phyloP scores from a whole-genome alignment of 1,140 invertebrate species.

The Penaeus vannamei region DNA sequence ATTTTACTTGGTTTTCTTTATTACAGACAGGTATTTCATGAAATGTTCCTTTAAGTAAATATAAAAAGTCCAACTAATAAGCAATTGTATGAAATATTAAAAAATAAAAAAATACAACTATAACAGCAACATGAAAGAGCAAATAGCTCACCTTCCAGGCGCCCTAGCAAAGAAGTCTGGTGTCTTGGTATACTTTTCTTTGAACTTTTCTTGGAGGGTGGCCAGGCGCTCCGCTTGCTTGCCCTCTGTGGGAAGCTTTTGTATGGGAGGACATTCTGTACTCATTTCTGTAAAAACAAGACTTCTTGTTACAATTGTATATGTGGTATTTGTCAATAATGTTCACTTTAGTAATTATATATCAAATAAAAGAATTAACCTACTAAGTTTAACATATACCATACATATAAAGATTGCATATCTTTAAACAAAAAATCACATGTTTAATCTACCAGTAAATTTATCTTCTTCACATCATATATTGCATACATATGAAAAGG shows the following conservation, averaged over 20 bases:
- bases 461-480: no score
- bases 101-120: no score
- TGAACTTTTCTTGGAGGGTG: constrained; percentile 44
- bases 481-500: no score
- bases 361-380: neutral
- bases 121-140: neutral
- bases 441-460: no score
- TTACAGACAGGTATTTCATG: no score
- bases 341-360: neutral
- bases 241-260: constrained; percentile 22
- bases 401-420: no score
- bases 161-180: constrained; percentile 73
- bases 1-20: no score
- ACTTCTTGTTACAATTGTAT: neutral
- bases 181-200: constrained; percentile 69
- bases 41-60: no score
- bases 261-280: neutral
- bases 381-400: no score
- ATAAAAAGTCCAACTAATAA: no score
- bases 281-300: constrained; percentile 6
- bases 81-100: neutral
- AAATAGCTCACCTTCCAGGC: constrained; percentile 72
- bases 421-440: no score
- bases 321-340: neutral
- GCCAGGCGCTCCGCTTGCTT: constrained; percentile 18